Evolutionary conservation across 2,888 invertebrate genomes (phyloP).

Genomic region (Eurois occulta): DNA sequence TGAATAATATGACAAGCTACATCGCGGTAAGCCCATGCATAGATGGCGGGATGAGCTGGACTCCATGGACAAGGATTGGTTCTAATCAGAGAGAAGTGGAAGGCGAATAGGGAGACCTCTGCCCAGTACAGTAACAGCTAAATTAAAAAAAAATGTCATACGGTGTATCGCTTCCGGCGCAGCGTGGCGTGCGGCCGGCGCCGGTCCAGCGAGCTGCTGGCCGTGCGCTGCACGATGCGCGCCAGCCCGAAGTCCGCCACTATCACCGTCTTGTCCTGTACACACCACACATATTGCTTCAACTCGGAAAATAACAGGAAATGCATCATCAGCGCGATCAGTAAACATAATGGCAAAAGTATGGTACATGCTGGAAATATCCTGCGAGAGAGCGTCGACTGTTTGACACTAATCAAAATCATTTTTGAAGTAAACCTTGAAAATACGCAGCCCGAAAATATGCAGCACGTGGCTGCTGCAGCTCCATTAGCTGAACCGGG

Average conservation of each 20-base stretch:
- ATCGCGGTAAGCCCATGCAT: background rate
- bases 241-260: conserved; percentile 99
- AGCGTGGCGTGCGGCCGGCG: conserved; percentile 79
- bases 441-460: too few species aligned
- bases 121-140: background rate
- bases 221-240: conserved; percentile 92
- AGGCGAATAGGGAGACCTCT: background rate
- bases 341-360: too few species aligned
- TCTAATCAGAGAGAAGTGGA: background rate
- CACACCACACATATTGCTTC: background rate
- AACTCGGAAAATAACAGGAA: background rate
- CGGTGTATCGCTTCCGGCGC: conserved; percentile 96
- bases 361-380: background rate
- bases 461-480: too few species aligned
- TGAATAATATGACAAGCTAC: too few species aligned
- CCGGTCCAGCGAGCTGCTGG: conserved; percentile 80
- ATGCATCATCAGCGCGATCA: background rate
- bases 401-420: background rate
- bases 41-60: background rate
- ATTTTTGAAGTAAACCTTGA: too few species aligned
- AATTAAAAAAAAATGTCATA: background rate
- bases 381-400: background rate
- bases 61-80: background rate
- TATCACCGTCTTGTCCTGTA: conserved; percentile 96
- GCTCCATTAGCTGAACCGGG: background rate